Evolutionary conservation across 2,113 vertebrate genomes (phyloP).

Genomic region (Leucoraja erinaceus): DNA sequence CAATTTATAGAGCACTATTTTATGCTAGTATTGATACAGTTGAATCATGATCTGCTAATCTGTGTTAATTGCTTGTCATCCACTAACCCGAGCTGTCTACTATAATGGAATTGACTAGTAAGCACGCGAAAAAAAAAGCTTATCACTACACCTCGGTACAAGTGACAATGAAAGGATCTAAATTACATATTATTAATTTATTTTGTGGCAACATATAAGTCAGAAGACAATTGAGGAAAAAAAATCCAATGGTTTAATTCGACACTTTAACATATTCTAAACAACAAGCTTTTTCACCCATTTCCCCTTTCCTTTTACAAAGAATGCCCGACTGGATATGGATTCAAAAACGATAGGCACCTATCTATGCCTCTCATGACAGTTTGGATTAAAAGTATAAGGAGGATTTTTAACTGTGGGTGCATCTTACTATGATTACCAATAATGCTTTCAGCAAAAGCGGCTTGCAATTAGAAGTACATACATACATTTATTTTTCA

Average conservation of each 20-base stretch:
- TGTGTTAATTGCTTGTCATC: background rate
- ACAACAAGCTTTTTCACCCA: background rate
- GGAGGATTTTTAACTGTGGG: background rate
- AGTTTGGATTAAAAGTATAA: background rate
- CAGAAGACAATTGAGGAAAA: background rate
- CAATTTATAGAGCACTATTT: background rate
- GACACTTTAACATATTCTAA: background rate
- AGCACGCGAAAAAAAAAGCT: too few species aligned
- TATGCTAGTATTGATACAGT: background rate
- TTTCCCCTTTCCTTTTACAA: background rate
- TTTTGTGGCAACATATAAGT: background rate
- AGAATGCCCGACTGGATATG: background rate
- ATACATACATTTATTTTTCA: background rate
- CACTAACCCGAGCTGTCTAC: background rate
- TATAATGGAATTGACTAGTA: too few species aligned
- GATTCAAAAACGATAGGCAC: background rate
- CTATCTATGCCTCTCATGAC: background rate
- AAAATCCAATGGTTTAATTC: background rate
- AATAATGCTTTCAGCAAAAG: background rate
- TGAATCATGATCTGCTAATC: background rate
- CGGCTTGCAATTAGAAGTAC: background rate
- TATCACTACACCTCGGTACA: too few species aligned
- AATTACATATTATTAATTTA: background rate
- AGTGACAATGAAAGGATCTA: too few species aligned
- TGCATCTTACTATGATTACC: background rate